Evolutionary conservation across 2,888 invertebrate genomes (phyloP), one percentile per base, ranked within the genome.

Genomic region (Abrostola triplasia): DNA sequence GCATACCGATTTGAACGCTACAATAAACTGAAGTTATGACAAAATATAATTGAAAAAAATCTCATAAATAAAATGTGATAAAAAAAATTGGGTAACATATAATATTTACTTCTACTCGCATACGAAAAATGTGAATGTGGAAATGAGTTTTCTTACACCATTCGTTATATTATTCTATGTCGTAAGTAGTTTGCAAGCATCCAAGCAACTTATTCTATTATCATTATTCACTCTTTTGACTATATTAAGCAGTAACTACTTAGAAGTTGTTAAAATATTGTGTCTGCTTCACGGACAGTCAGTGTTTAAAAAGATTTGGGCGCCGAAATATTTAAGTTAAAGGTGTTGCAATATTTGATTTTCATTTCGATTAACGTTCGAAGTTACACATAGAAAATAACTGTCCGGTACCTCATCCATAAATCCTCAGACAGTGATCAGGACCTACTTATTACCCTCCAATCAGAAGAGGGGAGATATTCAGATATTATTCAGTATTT

Each of bases 91-190:
- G 0, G 35, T 48, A 35, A 48, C 11, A 5, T 10, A 35, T 35
- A 35, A 56, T 13, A n/a, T 38, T 48, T 2, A 35, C 6, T 40
- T 37, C 5, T 38, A 41, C 9, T 36, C 11, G 41, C 24, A 24
- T 36, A 8, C 44, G 44, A 13, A 44, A 44, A 44, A 44, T 44
- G 44, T 44, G 44, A n/a, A 42, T 12, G 11, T 41, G 7, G 12
- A 54, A 55, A 49, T 48, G 53, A 40, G 49, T 67, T 57, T 44
- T 7, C 0, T 44, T 47, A n/a, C 42, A 8, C 41, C 6, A 11
- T 13, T 11, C 35, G 24, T 50, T 38, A 40, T 49, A 10, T 35
- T 49, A 10, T 40, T 44, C 0, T 37, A 48, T 13, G 8, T 24
- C 24, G 12, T 36, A 52, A 36, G 55, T 36, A 53, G 10, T 12